phyloP scores from a whole-genome alignment of 2,113 vertebrate species.

The Psittacara wagleri region DNA sequence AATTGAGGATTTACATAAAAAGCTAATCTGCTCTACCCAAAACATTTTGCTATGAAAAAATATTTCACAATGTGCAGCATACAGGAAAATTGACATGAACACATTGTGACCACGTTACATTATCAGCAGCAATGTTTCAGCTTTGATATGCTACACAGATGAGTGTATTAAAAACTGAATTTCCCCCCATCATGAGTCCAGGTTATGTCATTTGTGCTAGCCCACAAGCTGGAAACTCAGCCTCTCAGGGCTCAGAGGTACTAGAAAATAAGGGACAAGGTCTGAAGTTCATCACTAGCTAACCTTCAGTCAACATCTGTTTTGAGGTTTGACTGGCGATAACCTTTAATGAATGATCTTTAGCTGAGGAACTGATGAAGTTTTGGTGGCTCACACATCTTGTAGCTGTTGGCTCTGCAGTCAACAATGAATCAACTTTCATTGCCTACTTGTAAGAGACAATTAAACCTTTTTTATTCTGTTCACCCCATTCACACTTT shows the following conservation, averaged over 20 bases:
- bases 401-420: background rate
- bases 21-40: background rate
- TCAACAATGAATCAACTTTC: background rate
- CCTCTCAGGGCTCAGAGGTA: background rate
- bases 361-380: background rate
- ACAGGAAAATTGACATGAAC: background rate
- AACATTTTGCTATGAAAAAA: background rate
- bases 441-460: background rate
- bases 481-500: background rate
- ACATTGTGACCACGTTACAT: background rate
- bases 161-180: background rate
- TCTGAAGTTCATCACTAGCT: background rate
- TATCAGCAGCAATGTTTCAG: background rate
- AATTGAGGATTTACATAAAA: background rate
- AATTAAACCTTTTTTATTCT: background rate
- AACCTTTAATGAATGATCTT: background rate
- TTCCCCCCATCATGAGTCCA: fast-evolving
- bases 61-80: background rate
- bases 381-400: background rate
- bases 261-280: background rate
- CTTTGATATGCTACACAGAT: background rate
- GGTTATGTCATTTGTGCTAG: background rate
- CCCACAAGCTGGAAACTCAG: background rate
- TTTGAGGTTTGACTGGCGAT: background rate
- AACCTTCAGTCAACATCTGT: background rate